Percentiles rank a stretch among this genome's conserved stretches.
Conservation (phyloP, 2,797 vertebrate species). For the Acanthopagrus latus region DNA sequence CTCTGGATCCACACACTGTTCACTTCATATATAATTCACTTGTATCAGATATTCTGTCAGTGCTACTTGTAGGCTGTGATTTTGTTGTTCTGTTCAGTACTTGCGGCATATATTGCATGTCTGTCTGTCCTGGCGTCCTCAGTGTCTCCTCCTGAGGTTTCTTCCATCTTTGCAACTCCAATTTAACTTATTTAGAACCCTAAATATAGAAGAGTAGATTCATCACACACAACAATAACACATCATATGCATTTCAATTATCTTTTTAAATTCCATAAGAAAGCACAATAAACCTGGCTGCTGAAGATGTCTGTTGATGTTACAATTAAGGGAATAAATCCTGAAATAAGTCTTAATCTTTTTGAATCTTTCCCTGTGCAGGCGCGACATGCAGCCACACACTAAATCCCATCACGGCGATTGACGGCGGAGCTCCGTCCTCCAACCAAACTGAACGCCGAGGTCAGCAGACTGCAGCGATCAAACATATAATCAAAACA, state of each 20-base stretch:
- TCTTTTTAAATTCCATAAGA: not conserved
- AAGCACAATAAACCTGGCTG: not conserved
- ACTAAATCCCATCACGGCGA: not conserved
- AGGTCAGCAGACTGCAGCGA: slow-evolving; percentile 24
- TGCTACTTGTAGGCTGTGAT: too few species aligned
- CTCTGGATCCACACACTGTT: too few species aligned
- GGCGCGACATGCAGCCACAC: not conserved
- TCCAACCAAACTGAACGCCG: not conserved
- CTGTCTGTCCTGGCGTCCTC: too few species aligned
- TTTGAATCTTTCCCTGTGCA: not conserved
- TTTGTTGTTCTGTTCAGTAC: too few species aligned
- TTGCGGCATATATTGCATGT: too few species aligned
- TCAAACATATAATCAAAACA: slow-evolving; percentile 22
- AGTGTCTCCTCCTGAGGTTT: too few species aligned
- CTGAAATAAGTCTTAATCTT: too few species aligned
- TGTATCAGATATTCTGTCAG: too few species aligned
- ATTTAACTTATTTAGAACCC: not conserved
- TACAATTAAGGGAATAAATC: not conserved
- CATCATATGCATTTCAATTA: too few species aligned
- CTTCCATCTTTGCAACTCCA: too few species aligned
- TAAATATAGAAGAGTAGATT: not conserved
- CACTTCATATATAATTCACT: too few species aligned
- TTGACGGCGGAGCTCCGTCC: not conserved
- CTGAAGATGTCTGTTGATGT: not conserved
- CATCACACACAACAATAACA: too few species aligned